Base-by-base conservation (phyloP, 2,797 vertebrate species). In the Spheniscus humboldti region DNA sequence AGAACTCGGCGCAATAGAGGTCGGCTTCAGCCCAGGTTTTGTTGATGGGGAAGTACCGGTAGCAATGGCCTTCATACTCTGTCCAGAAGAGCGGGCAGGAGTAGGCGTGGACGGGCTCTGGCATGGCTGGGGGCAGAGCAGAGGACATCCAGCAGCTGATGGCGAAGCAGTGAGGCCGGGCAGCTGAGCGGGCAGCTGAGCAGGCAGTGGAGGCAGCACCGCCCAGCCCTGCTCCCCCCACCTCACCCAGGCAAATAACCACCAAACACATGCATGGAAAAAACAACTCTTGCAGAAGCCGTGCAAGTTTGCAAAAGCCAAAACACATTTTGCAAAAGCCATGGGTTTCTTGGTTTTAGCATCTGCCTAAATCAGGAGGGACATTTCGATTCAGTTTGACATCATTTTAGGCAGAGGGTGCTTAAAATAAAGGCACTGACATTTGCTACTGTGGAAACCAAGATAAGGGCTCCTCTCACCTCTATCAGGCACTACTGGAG, bases 51-150 rank as follows among this genome's bases (percentile, higher is more conserved):
- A 98, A 98, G 95, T 98, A 98, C 16, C 98, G 96, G 75, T 98
- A 98, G 95, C 98, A 98, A 91, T 98, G 97, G 8, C 98, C 98
- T 80, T 98, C 98, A 1, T 98, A 99, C 92, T 98, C 98, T 0
- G 98, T 98, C 98, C 98, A 98, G 97, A 99, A 99, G 50, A 99
- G 98, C 0, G 98, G 98, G 91, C 98, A 98, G 87, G 97, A 93
- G 35, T 97, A 97, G 6, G 98, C 96, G 2, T 95, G 98, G 33
- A 97, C 87, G 1, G 97, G 94, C 91, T 98, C 98, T 1, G 97
- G 97, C 57, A 98, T 82, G 35, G 97, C 98, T 99, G 94, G 12
- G 76, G 77, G 33, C 52, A 90, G 82, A 87, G 92, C 92, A 90
- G 13, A 95, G 88, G 16, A 88, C 86, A 90, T 12, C 48, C 64